phyloP scores from a whole-genome alignment of 64 coral and sea anemone genomes.

The Hydrozoanthus tunicans region DNA sequence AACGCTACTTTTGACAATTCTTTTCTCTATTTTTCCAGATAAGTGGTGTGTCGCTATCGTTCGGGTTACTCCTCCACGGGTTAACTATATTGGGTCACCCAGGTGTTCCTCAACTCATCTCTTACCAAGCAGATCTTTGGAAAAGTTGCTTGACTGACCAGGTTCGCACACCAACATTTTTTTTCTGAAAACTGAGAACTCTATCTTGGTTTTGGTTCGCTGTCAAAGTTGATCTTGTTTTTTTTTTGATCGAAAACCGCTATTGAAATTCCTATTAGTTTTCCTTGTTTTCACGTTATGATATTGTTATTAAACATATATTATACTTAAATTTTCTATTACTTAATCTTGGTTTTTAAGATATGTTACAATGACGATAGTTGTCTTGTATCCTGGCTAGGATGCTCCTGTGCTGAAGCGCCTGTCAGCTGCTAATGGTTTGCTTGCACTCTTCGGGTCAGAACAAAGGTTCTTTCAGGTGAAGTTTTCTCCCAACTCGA shows the following conservation, averaged over 20 bases:
- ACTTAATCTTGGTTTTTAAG: no score
- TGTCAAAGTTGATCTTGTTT: no score
- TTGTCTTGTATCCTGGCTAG: slow-evolving; percentile 40
- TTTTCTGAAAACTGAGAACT: no score
- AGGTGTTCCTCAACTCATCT: slow-evolving; percentile 57
- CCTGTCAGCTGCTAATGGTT: slow-evolving; percentile 69
- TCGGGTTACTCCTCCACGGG: slow-evolving; percentile 79
- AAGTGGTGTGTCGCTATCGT: slow-evolving; percentile 55
- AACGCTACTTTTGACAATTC: no score
- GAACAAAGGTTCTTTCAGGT: slow-evolving; percentile 73
- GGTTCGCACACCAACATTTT: slow-evolving; percentile 11
- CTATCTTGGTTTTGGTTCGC: no score
- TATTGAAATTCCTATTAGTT: no score
- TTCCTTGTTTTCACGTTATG: no score
- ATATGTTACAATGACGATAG: no score
- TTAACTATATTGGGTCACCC: slow-evolving; percentile 62
- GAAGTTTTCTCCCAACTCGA: not conserved
- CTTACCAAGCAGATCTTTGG: slow-evolving; percentile 58
- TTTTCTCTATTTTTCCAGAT: not conserved
- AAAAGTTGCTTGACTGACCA: slow-evolving; percentile 65
- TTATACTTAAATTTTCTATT: no score
- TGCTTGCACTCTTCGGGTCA: slow-evolving; percentile 79
- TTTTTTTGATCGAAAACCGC: no score
- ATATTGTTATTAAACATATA: no score
- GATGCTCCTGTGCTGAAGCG: slow-evolving; percentile 46